These are phyloP conservation scores for Argopecten irradians DNA, from an alignment of 1,140 invertebrate species.

Conservation along the genomic window DNA sequence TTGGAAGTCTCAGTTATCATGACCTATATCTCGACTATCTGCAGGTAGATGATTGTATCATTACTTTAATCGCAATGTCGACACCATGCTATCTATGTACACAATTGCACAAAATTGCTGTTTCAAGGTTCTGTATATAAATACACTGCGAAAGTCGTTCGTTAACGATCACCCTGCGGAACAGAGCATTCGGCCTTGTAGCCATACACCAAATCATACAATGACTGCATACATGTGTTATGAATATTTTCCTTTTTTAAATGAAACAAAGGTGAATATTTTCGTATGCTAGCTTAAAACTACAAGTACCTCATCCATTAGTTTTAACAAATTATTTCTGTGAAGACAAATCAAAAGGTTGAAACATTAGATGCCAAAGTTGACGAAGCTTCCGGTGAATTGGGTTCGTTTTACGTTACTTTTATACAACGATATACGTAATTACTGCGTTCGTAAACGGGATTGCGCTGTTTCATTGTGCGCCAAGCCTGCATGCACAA, in stretches of 20 bases:
- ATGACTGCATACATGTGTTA: background rate
- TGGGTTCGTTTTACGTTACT: background rate
- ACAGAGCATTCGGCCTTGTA: background rate
- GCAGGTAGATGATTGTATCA: background rate
- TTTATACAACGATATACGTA: background rate
- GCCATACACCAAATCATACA: background rate
- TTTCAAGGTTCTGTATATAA: background rate
- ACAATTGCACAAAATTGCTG: background rate
- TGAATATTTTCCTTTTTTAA: background rate
- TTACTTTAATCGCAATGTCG: background rate
- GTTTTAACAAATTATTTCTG: background rate
- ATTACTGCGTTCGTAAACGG: background rate
- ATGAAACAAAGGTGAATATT: background rate
- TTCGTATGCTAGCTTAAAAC: background rate
- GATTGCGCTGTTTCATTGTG: background rate
- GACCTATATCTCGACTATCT: background rate
- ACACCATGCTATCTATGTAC: background rate
- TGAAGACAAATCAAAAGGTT: background rate
- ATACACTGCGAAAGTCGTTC: background rate
- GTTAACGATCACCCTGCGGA: background rate
- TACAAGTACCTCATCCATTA: background rate
- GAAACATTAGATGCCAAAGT: background rate
- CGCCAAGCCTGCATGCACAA: slow-evolving; percentile 12
- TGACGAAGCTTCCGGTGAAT: background rate
- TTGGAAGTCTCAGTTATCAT: background rate